A percentile compares a stretch with the other conserved stretches of the same genome.
Conservation (phyloP, 1,140 invertebrate genomes). For the Aradophagus sp. region DNA sequence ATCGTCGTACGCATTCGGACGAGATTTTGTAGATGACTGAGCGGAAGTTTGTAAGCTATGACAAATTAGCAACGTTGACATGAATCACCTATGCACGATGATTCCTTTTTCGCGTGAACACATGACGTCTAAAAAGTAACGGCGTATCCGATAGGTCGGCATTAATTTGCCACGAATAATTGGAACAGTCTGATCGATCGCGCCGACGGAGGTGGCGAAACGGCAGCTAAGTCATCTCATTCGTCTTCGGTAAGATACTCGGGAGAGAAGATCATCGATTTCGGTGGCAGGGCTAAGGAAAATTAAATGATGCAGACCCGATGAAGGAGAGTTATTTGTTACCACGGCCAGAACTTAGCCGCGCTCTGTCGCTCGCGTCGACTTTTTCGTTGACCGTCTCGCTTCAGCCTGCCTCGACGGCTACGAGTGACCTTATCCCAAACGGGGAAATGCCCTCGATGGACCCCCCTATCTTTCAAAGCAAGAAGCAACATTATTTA, state of each 20-base stretch:
- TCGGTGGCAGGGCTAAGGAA: conserved; percentile 69
- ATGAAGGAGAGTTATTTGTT: conserved; percentile 74
- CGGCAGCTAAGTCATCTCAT: conserved; percentile 71
- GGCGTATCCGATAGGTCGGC: conserved; percentile 39
- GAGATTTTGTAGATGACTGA: conserved; percentile 18
- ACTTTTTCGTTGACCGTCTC: conserved; percentile 29
- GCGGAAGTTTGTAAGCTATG: conserved; percentile 29
- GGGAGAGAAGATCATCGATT: conserved; percentile 73
- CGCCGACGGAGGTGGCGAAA: conserved; percentile 65
- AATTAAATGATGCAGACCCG: conserved; percentile 75
- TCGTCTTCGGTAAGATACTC: conserved; percentile 73
- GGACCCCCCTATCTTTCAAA: conserved; percentile 40
- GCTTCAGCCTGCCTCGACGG: conserved; percentile 1
- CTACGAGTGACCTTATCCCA: conserved; percentile 36
- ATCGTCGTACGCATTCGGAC: conserved; percentile 2
- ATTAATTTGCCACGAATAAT: conserved; percentile 73
- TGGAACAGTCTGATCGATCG: conserved; percentile 71
- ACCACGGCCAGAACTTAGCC: conserved; percentile 60
- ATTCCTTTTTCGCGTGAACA: conserved; percentile 33
- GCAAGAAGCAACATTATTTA: conserved; percentile 58
- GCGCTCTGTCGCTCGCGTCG: conserved; percentile 18
- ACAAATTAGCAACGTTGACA: conserved; percentile 37
- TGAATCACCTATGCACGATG: conserved; percentile 35
- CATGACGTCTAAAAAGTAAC: conserved; percentile 28
- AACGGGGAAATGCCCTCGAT: conserved; percentile 38